A percentile compares a stretch with the other conserved stretches of the same genome.
phyloP scores from a whole-genome alignment of 2,113 vertebrate genomes.

The Apus apus region DNA sequence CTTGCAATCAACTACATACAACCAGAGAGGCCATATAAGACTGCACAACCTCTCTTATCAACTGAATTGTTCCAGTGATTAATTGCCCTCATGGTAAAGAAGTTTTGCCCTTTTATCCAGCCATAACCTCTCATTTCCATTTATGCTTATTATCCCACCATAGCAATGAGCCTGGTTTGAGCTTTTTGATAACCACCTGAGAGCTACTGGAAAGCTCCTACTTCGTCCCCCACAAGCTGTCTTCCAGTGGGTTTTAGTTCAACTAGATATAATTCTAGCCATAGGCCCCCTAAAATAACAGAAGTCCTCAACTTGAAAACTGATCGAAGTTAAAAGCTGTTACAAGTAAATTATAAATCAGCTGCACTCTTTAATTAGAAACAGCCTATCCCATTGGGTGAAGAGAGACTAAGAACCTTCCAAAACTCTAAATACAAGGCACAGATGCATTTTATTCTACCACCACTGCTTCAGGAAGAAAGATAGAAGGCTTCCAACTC shows the following conservation, averaged over 20 bases:
- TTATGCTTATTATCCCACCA: neutral
- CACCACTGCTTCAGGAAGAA: neutral
- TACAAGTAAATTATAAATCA: neutral
- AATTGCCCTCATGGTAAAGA: neutral
- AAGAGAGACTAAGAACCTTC: neutral
- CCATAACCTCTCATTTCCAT: neutral
- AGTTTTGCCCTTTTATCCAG: neutral
- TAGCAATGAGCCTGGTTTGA: neutral
- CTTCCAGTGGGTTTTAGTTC: neutral
- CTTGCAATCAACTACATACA: neutral
- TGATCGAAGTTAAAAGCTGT: neutral
- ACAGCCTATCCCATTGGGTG: neutral
- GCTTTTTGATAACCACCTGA: neutral
- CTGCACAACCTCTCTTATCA: neutral
- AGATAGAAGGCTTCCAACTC: neutral
- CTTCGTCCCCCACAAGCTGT: neutral
- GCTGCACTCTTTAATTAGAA: slow-evolving; percentile 11
- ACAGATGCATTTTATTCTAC: neutral
- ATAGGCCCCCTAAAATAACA: neutral
- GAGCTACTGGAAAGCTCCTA: neutral
- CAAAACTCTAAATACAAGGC: neutral
- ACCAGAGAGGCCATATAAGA: neutral
- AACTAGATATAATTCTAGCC: neutral
- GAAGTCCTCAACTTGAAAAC: neutral
- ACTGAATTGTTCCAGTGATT: neutral